These are phyloP conservation scores for Spilogale gracilis DNA, from an alignment of 2,113 vertebrate genomes.

Conservation along the genomic window DNA sequence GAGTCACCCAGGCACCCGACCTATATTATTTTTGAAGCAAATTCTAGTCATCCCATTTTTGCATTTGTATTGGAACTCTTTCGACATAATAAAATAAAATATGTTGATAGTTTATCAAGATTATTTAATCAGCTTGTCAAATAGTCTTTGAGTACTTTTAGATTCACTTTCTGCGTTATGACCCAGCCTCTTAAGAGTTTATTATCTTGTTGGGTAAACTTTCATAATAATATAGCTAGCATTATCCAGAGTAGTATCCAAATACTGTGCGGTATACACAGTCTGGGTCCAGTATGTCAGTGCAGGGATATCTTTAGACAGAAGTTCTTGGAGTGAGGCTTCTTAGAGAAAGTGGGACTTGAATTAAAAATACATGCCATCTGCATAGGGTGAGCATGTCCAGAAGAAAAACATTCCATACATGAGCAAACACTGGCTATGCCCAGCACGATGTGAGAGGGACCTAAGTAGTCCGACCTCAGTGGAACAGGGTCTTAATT, in stretches of 20 bases:
- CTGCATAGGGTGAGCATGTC: conserved; percentile 49
- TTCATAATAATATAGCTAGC: background rate
- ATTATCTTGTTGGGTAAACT: conserved; percentile 32
- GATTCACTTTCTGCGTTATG: conserved; percentile 1
- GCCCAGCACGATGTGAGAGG: background rate
- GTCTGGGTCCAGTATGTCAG: background rate
- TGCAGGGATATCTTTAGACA: background rate
- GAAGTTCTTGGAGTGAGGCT: background rate
- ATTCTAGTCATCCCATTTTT: background rate
- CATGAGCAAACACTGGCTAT: background rate
- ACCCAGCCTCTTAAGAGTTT: background rate
- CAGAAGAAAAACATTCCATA: conserved; percentile 41
- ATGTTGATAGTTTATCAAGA: background rate
- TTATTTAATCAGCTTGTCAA: conserved; percentile 41
- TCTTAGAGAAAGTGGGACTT: conserved; percentile 36
- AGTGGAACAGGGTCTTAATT: conserved; percentile 57
- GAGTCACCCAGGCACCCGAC: no score
- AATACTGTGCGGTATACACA: background rate
- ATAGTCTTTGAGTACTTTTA: conserved; percentile 59
- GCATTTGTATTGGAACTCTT: conserved; percentile 56
- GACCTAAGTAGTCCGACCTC: background rate
- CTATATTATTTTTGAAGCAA: conserved; percentile 34
- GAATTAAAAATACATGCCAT: conserved; percentile 38
- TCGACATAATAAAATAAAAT: conserved; percentile 53
- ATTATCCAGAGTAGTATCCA: background rate